These are phyloP conservation scores for Eumaeus atala DNA, from an alignment of 1,140 invertebrate species.

Conservation along the genomic window DNA sequence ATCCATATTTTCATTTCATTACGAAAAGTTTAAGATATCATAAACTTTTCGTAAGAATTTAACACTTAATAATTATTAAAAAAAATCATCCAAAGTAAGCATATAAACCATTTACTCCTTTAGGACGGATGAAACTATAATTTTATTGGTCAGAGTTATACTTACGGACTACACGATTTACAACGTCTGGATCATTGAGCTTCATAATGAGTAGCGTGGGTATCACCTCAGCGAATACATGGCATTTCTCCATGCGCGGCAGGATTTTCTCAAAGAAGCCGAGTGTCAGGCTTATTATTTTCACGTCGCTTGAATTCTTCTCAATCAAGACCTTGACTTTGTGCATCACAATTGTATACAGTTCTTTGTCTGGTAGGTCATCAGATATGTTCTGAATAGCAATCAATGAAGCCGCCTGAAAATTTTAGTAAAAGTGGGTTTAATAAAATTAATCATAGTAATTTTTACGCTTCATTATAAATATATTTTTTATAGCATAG, in stretches of 20 bases:
- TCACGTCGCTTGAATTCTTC: conserved; percentile 86
- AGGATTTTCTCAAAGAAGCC: conserved; percentile 86
- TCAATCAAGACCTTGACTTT: conserved; percentile 92
- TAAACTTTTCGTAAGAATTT: no score
- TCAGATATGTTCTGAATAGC: conserved; percentile 91
- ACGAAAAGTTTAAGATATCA: no score
- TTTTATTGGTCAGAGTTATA: conserved; percentile 35
- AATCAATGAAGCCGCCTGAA: conserved; percentile 90
- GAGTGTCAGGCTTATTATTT: conserved; percentile 84
- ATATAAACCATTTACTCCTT: neutral
- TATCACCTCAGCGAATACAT: conserved; percentile 93
- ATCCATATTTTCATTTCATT: no score
- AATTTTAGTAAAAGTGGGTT: conserved; percentile 22
- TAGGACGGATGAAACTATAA: neutral
- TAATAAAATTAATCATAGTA: neutral
- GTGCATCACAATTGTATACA: conserved; percentile 88
- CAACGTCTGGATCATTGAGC: conserved; percentile 88
- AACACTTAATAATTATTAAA: no score
- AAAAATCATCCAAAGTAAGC: neutral
- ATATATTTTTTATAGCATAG: no score
- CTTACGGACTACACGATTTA: conserved; percentile 88
- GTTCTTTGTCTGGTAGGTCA: conserved; percentile 87
- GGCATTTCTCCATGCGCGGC: conserved; percentile 87
- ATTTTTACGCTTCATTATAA: no score
- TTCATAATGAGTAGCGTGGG: conserved; percentile 92